Conservation (phyloP, 2,888 invertebrate species). For the Meghimatium bilineatum region DNA sequence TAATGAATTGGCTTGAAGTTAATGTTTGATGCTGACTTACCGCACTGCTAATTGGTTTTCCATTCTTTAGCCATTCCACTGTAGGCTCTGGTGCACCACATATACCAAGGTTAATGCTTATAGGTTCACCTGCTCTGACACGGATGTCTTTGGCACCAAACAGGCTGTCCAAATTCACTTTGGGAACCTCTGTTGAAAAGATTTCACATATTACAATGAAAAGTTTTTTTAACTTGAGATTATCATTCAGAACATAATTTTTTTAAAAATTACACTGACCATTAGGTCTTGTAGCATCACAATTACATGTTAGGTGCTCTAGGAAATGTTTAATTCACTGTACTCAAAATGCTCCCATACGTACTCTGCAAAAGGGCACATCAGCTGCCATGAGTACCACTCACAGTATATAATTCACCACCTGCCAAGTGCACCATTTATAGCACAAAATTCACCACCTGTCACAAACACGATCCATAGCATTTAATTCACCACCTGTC, state of each 20-base stretch:
- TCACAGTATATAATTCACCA: too few relatives aligned
- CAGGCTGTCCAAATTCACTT: constrained; percentile 90
- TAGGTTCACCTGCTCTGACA: constrained; percentile 96
- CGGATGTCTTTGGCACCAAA: constrained; percentile 89
- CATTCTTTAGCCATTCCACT: constrained; percentile 91
- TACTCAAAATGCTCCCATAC: too few relatives aligned
- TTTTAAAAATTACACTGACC: too few relatives aligned
- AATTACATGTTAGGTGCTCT: too few relatives aligned
- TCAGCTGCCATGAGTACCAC: too few relatives aligned
- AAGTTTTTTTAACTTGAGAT: background rate
- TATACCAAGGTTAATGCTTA: constrained; percentile 94
- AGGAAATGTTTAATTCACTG: too few relatives aligned
- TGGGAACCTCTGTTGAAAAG: constrained; percentile 86
- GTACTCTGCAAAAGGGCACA: too few relatives aligned
- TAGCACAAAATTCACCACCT: too few relatives aligned
- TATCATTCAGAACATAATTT: background rate
- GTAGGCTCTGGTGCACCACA: constrained; percentile 95
- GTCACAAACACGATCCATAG: too few relatives aligned
- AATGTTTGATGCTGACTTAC: constrained; percentile 56
- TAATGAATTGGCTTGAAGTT: background rate
- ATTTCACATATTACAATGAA: background rate
- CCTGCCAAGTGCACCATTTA: too few relatives aligned
- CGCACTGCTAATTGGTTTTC: constrained; percentile 79
- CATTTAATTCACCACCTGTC: too few relatives aligned
- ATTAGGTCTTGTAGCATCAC: too few relatives aligned